These are phyloP conservation scores for Ramazzottius varieornatus DNA, from an alignment of 2,888 invertebrate genomes.

Conservation along the genomic window DNA sequence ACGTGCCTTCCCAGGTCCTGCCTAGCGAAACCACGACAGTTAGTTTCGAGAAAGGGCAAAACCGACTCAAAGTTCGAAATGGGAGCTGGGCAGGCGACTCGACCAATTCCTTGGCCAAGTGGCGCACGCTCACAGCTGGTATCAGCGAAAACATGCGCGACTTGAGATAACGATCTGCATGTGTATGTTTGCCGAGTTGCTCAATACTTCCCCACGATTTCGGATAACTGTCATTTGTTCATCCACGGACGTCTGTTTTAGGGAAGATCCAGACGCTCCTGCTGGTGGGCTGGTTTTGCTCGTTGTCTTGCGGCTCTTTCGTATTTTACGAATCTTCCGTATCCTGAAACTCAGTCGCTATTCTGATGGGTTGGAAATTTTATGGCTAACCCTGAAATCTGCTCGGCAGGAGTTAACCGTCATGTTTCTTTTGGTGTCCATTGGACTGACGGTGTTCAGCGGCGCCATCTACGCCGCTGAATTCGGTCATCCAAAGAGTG, in stretches of 20 bases:
- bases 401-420: conserved; percentile 21
- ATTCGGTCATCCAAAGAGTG: conserved; percentile 16
- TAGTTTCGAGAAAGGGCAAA: not conserved
- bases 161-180: too few relatives aligned
- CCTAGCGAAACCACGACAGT: not conserved
- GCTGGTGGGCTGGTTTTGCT: conserved; percentile 20
- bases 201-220: too few relatives aligned
- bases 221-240: too few relatives aligned
- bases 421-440: conserved; percentile 21
- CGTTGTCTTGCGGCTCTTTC: conserved; percentile 21
- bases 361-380: conserved; percentile 22
- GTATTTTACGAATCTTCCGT: conserved; percentile 11
- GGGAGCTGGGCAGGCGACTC: too few relatives aligned
- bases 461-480: conserved; percentile 23
- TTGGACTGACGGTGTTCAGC: conserved; percentile 22
- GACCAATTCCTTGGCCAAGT: too few relatives aligned
- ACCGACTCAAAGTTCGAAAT: too few relatives aligned
- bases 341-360: conserved; percentile 24
- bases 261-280: too few relatives aligned
- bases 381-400: conserved; percentile 22
- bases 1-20: not conserved
- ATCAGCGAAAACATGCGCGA: too few relatives aligned
- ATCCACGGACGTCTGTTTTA: too few relatives aligned
- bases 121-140: too few relatives aligned
- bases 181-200: too few relatives aligned